Base-by-base conservation (phyloP, 1,140 invertebrate species). In the Diabrotica undecimpunctata region DNA sequence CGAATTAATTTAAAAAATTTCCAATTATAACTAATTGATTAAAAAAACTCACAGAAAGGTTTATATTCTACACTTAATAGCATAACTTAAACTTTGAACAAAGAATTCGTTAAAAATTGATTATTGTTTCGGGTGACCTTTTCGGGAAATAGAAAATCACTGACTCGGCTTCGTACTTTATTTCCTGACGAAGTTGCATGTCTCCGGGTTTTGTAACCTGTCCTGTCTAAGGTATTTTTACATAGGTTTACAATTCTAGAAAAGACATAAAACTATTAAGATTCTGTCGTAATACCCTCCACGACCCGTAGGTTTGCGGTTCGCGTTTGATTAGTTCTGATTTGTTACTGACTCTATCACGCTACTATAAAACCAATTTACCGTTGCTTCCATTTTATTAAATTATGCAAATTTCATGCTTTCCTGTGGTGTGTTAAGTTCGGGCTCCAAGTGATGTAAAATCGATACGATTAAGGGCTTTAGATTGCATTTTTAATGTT, bases 211-310 rank as follows among this genome's bases (percentile, higher is more conserved):
- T 12, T 53, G n/a, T n/a, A 35, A 55, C 13, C 57, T 13, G 25
- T 12, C 37, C 39, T 59, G 57, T 59, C 57, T 59, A 41, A 14
- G 57, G 57, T 41, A 41, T 13, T 9, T 55, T 59, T 39, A 59
- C 57, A 39, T 41, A 37, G 46, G 14, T 59, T 59, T 59, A 36
- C 57, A 59, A 13, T 46, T 13, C 37, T 9, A 59, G 57, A 46
- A 39, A 59, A 59, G 11, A 59, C 57, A 59, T 59, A 59, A 59
- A 59, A 59, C 57, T 59, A 59, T 59, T 59, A 59, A 59, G 57
- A 59, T 59, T 39, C 37, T 41, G 57, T 46, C 57, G 57, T 59
- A 59, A 59, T 59, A 39, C 57, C 57, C 38, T 25, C 25, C 25
- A 25, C 25, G n/a, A 13, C 57, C 57, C 57, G 25, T 25, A 25